Evolutionary conservation across 2,888 invertebrate genomes (phyloP), one percentile per base, ranked within the genome.

Genomic region (Phalera bucephala): DNA sequence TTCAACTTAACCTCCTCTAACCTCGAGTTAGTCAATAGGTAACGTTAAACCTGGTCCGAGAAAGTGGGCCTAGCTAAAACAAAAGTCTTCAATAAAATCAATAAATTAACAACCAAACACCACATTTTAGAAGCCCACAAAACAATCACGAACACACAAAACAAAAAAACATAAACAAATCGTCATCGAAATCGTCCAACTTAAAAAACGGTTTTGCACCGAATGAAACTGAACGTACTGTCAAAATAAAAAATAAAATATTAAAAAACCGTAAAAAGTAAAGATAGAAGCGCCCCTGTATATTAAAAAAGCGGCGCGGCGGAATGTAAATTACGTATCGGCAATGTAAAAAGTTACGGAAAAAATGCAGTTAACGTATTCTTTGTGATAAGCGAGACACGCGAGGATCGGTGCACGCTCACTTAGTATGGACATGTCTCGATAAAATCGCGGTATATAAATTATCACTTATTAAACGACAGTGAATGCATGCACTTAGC

Each of bases 311-410:
- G 64, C 56, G 48, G 58, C 43, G 53, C 57, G 51, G 60, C 48
- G 62, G 74, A 77, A 82, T 80, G 81, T 74, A 82, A 82, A 83
- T 78, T 79, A 69, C 72, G 62, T 64, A 69, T 59, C 46, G 63
- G 25, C 54, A 58, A 66, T 71, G 70, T 72, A 79, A 82, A 83
- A 83, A 83, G 81, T 64, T 44, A 34, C 33, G 12, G 46, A 77
- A 78, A 81, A 77, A 71, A 54, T 54, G 59, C 66, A 64, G 40
- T 35, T 41, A 58, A 25, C 40, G 51, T 58, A 53, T 53, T 59
- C 51, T 52, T 44, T 35, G 37, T 48, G 46, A 45, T 47, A 44
- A 56, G 47, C 44, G 34, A 33, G 20, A 59, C 58, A 58, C 53
- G 58, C 58, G 32, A 58, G 5, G 40, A 20, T 32, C 45, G 42